Evolutionary conservation across 2,888 invertebrate species (phyloP).

Genomic region (Nineta flava): DNA sequence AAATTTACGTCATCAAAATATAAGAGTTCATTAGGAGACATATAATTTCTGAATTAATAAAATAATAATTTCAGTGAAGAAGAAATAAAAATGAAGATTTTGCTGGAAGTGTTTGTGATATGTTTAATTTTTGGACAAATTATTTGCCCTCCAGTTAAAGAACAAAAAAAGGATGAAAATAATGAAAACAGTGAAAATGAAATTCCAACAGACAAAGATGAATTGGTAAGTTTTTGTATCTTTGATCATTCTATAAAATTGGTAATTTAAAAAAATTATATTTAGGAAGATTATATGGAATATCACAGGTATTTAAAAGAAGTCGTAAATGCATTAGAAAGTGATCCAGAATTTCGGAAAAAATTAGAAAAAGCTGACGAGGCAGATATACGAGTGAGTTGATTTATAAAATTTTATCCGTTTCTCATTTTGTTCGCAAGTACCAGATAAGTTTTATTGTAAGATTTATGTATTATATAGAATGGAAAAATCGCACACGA

Average conservation of each 20-base stretch:
- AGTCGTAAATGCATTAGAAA: constrained; percentile 78
- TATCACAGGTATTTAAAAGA: constrained; percentile 83
- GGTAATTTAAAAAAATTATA: background rate
- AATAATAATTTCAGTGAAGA: too few species aligned
- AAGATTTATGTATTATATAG: constrained; percentile 30
- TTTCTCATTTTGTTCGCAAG: background rate
- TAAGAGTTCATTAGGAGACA: too few species aligned
- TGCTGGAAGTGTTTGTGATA: background rate
- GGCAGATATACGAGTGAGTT: constrained; percentile 63
- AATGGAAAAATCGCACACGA: constrained; percentile 84
- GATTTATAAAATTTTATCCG: background rate
- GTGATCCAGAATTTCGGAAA: constrained; percentile 67
- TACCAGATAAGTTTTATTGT: background rate
- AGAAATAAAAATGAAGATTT: background rate
- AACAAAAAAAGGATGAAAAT: constrained; percentile 26
- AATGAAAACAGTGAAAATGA: constrained; percentile 28
- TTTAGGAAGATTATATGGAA: constrained; percentile 40
- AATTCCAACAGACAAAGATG: constrained; percentile 29
- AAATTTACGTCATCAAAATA: too few species aligned
- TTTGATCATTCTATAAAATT: background rate
- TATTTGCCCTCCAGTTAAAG: constrained; percentile 31
- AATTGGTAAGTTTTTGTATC: constrained; percentile 26
- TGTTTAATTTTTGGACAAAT: background rate
- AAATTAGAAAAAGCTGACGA: constrained; percentile 69
- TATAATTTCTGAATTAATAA: too few species aligned